phyloP scores from a whole-genome alignment of 2,113 vertebrate genomes.

The Mirza zaza region DNA sequence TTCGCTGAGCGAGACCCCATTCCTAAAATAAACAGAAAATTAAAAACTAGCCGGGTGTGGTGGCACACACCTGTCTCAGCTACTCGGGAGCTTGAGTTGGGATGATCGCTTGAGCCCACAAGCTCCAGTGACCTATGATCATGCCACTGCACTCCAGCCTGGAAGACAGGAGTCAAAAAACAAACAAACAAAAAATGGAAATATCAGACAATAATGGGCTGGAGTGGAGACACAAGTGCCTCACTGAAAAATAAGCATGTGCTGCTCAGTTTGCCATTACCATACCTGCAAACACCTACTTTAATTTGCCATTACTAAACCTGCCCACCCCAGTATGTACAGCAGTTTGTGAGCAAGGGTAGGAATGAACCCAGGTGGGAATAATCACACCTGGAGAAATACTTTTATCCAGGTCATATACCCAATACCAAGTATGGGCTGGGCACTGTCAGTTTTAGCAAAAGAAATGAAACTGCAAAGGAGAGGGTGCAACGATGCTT shows the following conservation, averaged over 20 bases:
- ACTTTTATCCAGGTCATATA: not conserved
- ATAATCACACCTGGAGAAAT: not conserved
- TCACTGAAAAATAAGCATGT: not conserved
- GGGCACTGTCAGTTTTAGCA: not conserved
- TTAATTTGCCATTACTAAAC: not conserved
- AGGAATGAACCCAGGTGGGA: not conserved
- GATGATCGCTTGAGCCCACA: not conserved
- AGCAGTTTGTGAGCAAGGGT: not conserved
- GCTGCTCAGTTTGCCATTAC: not conserved
- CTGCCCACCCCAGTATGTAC: not conserved
- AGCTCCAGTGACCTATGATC: not conserved
- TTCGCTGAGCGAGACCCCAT: not conserved
- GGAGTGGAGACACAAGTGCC: not conserved
- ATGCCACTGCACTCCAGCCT: not conserved
- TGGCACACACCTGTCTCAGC: not conserved
- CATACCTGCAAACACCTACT: not conserved
- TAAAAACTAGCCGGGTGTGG: not conserved
- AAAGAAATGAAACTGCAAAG: slow-evolving; percentile 1
- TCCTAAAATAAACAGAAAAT: not conserved
- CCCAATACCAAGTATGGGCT: not conserved
- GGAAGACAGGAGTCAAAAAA: not conserved
- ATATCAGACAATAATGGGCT: not conserved
- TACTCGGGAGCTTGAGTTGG: not conserved
- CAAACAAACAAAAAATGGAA: not conserved
- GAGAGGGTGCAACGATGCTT: not conserved